These are phyloP conservation scores for Neoascia interrupta DNA, from an alignment of 2,888 invertebrate genomes.

Conservation along the genomic window DNA sequence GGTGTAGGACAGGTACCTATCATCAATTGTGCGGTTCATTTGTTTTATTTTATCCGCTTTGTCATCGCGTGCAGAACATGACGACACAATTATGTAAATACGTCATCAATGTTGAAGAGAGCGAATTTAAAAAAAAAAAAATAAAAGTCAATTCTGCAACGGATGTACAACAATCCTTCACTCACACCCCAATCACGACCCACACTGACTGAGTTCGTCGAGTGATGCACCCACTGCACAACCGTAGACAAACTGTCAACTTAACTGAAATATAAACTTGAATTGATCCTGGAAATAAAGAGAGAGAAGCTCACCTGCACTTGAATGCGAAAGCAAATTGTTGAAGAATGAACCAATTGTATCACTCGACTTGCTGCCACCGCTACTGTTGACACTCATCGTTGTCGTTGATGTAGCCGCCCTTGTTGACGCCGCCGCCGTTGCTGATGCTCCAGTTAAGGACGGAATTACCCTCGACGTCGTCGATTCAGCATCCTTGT, in stretches of 20 bases:
- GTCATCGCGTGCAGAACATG: slow-evolving; percentile 8
- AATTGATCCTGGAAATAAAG: slow-evolving; percentile 44
- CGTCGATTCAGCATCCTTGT: slow-evolving; percentile 65
- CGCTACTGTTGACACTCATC: slow-evolving; percentile 18
- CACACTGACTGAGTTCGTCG: slow-evolving; percentile 3
- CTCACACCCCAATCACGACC: not conserved
- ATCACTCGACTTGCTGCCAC: slow-evolving; percentile 71
- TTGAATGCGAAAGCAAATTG: slow-evolving; percentile 78
- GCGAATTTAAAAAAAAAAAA: slow-evolving; percentile 46
- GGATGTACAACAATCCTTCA: slow-evolving; percentile 5
- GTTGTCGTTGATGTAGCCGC: slow-evolving; percentile 24
- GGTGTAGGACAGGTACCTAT: too few species aligned
- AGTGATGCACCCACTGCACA: slow-evolving; percentile 27
- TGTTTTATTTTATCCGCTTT: slow-evolving; percentile 19
- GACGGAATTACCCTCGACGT: slow-evolving; percentile 69
- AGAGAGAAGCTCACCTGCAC: slow-evolving; percentile 74
- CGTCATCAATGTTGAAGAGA: slow-evolving; percentile 26
- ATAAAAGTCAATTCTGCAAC: slow-evolving; percentile 47
- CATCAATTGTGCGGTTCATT: slow-evolving; percentile 56
- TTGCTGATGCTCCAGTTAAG: slow-evolving; percentile 55
- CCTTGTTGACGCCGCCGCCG: slow-evolving; percentile 32
- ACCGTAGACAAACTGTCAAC: slow-evolving; percentile 46
- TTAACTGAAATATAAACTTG: slow-evolving; percentile 46
- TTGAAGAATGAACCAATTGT: slow-evolving; percentile 79
- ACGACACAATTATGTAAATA: slow-evolving; percentile 63